Evolutionary conservation across 2,797 vertebrate genomes (phyloP).

Genomic region (Anolis apletophallus): DNA sequence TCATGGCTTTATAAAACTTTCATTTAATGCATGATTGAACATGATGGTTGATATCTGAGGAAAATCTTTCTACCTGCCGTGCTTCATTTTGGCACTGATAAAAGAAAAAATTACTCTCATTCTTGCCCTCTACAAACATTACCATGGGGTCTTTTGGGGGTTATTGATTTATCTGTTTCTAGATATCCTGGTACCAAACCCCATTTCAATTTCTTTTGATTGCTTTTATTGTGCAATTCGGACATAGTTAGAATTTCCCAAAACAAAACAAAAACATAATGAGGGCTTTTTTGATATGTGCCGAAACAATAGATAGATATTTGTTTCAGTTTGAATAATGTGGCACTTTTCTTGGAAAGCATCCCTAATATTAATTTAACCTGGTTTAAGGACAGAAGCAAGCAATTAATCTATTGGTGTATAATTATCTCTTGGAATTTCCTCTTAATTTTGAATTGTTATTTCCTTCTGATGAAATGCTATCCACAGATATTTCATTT

Average conservation of each 20-base stretch:
- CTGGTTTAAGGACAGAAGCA: not conserved
- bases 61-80: constrained; percentile 17
- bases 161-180: constrained; percentile 42
- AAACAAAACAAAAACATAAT: not conserved
- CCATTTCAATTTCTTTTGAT: constrained; percentile 22
- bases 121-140: constrained; percentile 31
- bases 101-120: constrained; percentile 31
- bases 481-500: not conserved
- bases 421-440: not conserved
- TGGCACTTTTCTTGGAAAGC: not conserved
- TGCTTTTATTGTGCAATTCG: not conserved
- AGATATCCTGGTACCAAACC: not conserved
- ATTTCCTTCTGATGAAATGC: not conserved
- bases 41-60: constrained; percentile 29
- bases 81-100: constrained; percentile 33
- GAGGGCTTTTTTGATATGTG: not conserved
- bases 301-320: not conserved
- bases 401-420: not conserved
- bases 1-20: constrained; percentile 35
- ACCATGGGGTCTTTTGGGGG: constrained; percentile 21
- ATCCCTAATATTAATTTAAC: not conserved
- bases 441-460: not conserved
- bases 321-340: not conserved
- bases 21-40: constrained; percentile 25
- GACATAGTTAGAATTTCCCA: not conserved